These are phyloP conservation scores for Charina bottae DNA, from an alignment of 2,113 vertebrate species.

Conservation along the genomic window DNA sequence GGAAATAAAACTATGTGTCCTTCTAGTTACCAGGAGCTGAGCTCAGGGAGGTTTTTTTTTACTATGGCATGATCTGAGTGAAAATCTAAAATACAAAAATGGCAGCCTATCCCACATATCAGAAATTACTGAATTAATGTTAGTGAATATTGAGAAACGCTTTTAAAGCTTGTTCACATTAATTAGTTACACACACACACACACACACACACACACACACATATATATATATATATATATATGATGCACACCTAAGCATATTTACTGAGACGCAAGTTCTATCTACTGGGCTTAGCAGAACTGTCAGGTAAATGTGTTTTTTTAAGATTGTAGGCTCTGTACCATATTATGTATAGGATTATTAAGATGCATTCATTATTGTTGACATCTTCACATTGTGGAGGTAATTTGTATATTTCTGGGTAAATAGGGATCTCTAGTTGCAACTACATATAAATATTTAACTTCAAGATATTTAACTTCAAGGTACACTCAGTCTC, in stretches of 20 bases:
- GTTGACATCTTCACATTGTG: neutral
- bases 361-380: neutral
- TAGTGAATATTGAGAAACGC: neutral
- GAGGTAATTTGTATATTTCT: neutral
- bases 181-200: too few relatives aligned
- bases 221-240: neutral
- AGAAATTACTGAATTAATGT: neutral
- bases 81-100: neutral
- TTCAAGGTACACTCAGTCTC: neutral
- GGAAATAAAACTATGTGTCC: neutral
- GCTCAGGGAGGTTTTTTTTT: neutral
- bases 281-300: neutral
- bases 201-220: too few relatives aligned
- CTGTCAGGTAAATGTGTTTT: neutral
- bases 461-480: slow-evolving; percentile 6
- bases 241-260: neutral
- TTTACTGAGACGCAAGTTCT: neutral
- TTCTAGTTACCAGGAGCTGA: neutral
- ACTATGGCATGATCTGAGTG: neutral
- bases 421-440: neutral
- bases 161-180: neutral
- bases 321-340: neutral
- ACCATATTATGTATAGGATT: neutral
- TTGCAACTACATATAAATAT: neutral
- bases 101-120: neutral